Evolutionary conservation across 2,113 vertebrate genomes (phyloP).

Genomic region (Brachypodius melanocephalos): DNA sequence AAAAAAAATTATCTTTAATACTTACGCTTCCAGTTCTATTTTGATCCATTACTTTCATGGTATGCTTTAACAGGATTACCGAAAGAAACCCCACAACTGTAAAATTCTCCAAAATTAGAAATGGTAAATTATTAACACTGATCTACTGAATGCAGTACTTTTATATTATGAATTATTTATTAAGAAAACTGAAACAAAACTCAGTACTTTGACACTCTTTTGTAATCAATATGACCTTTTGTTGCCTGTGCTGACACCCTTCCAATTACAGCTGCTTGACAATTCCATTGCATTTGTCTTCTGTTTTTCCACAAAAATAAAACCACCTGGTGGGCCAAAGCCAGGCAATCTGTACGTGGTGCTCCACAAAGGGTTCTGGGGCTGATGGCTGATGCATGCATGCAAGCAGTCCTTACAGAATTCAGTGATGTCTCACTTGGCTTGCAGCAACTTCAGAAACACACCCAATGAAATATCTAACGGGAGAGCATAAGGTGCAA

Average conservation of each 20-base stretch:
- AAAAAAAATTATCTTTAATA: background rate
- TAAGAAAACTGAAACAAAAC: background rate
- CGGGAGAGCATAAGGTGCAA: background rate
- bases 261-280: background rate
- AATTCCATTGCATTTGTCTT: background rate
- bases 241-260: background rate
- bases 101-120: background rate
- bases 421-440: background rate
- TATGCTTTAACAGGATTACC: background rate
- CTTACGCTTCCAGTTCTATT: background rate
- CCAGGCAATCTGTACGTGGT: background rate
- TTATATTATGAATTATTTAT: background rate
- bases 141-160: background rate
- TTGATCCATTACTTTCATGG: background rate
- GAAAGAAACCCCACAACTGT: background rate
- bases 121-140: background rate
- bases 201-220: background rate
- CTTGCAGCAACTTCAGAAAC: background rate
- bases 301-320: background rate
- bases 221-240: background rate
- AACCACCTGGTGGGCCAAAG: background rate
- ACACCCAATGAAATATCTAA: background rate
- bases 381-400: background rate
- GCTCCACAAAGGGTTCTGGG: background rate
- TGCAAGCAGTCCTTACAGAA: background rate